A percentile compares a stretch with the other conserved stretches of the same genome.
These are phyloP conservation scores for Dysmachus trigonus DNA, from an alignment of 2,888 invertebrate genomes.

Conservation along the genomic window DNA sequence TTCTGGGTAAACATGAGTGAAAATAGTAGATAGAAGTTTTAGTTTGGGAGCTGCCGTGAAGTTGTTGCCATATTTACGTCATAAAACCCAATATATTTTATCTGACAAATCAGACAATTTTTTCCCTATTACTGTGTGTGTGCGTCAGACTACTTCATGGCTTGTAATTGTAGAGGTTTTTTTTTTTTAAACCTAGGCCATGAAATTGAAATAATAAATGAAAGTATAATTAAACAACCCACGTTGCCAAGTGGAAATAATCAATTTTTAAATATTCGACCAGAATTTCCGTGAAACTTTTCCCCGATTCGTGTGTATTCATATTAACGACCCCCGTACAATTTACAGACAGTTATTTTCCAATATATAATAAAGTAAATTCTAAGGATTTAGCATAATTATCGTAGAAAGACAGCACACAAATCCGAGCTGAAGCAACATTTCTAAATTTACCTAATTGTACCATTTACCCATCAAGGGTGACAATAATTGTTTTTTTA, in stretches of 20 bases:
- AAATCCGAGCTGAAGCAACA: slow-evolving; percentile 1
- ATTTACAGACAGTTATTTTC: neutral
- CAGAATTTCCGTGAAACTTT: neutral
- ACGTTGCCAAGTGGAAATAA: neutral
- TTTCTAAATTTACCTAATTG: slow-evolving; percentile 43
- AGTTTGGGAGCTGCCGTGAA: no score
- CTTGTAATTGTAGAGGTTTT: no score
- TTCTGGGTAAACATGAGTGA: no score
- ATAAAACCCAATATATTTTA: no score
- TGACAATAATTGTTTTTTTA: slow-evolving; percentile 47
- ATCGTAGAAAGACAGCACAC: neutral
- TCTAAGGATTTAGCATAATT: slow-evolving; percentile 4
- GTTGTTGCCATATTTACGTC: no score
- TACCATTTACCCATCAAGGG: slow-evolving; percentile 36
- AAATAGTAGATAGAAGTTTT: no score
- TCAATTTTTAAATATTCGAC: neutral
- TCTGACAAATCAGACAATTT: no score
- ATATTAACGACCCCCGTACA: neutral
- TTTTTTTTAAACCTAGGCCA: no score
- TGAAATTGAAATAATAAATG: neutral
- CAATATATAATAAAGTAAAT: neutral
- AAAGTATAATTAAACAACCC: neutral
- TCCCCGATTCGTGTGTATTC: neutral
- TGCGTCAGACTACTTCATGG: no score
- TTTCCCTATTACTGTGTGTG: no score